Conservation (phyloP, 2,797 vertebrate species). For the Podarcis siculus region DNA sequence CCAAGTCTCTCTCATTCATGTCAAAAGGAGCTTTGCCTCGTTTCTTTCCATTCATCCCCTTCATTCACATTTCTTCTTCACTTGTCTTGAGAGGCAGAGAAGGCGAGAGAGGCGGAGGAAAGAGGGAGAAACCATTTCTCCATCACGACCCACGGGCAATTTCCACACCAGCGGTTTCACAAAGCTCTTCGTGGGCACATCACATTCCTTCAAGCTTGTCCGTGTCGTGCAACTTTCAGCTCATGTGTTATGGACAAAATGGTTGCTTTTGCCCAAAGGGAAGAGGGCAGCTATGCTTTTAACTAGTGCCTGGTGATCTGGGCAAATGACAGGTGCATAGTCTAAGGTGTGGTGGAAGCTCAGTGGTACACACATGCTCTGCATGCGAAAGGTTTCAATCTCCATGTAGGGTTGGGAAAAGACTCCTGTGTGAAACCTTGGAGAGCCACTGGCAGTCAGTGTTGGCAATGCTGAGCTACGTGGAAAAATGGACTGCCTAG, state of each 20-base stretch:
- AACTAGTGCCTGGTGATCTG: background rate
- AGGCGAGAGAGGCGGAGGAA: no score
- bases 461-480: no score
- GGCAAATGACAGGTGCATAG: background rate
- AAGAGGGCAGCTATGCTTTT: background rate
- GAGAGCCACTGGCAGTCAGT: no score
- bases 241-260: background rate
- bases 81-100: background rate
- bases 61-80: background rate
- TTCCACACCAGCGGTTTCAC: background rate
- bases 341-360: background rate
- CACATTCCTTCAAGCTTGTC: background rate
- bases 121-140: background rate
- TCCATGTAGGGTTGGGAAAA: no score
- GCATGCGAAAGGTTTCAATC: no score
- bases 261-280: background rate
- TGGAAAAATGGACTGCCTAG: no score
- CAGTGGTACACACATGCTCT: no score
- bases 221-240: background rate
- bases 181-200: background rate
- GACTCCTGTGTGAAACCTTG: no score
- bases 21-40: background rate
- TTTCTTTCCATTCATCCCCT: slow-evolving; percentile 1
- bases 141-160: background rate
- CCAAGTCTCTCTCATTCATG: background rate